A percentile compares a stretch with the other conserved stretches of the same genome.
Evolutionary conservation across 2,797 vertebrate genomes (phyloP).

Genomic region (Scarus forsteni): DNA sequence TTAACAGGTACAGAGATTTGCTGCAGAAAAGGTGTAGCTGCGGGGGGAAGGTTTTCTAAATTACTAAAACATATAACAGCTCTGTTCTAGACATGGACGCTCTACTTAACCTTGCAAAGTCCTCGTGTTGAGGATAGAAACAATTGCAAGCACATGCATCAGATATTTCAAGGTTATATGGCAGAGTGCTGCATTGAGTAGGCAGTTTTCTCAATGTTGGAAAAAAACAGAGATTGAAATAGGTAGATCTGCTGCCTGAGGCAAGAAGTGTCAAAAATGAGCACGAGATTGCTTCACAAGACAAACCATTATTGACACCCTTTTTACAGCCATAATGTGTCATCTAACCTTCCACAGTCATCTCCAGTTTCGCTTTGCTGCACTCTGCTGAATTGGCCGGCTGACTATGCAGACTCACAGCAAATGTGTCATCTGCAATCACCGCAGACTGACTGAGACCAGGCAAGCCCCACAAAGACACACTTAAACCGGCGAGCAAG

Average conservation of each 20-base stretch:
- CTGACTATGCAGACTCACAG: conserved; percentile 66
- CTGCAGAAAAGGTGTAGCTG: conserved; percentile 14
- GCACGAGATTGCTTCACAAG: conserved; percentile 49
- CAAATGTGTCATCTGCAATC: conserved; percentile 69
- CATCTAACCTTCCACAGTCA: conserved; percentile 48
- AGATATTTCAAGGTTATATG: conserved; percentile 45
- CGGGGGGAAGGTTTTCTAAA: conserved; percentile 37
- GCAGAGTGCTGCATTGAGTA: conserved; percentile 33
- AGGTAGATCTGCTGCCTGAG: conserved; percentile 26
- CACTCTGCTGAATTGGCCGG: conserved; percentile 51
- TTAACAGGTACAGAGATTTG: conserved; percentile 46
- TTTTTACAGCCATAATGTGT: conserved; percentile 67
- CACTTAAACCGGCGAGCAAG: conserved; percentile 11
- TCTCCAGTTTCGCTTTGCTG: conserved; percentile 57
- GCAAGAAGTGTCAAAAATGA: conserved; percentile 36
- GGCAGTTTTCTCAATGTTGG: conserved; percentile 44
- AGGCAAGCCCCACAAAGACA: conserved; percentile 21
- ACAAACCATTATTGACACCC: conserved; percentile 65
- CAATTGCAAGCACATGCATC: conserved; percentile 23
- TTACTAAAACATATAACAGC: conserved; percentile 9
- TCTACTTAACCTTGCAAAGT: conserved; percentile 49
- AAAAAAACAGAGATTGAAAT: conserved; percentile 41
- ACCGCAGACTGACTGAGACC: conserved; percentile 44
- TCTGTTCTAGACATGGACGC: conserved; percentile 39
- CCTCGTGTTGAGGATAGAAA: conserved; percentile 27